These are phyloP conservation scores for Melipona beecheii DNA, from an alignment of 2,888 invertebrate species.

Conservation along the genomic window DNA sequence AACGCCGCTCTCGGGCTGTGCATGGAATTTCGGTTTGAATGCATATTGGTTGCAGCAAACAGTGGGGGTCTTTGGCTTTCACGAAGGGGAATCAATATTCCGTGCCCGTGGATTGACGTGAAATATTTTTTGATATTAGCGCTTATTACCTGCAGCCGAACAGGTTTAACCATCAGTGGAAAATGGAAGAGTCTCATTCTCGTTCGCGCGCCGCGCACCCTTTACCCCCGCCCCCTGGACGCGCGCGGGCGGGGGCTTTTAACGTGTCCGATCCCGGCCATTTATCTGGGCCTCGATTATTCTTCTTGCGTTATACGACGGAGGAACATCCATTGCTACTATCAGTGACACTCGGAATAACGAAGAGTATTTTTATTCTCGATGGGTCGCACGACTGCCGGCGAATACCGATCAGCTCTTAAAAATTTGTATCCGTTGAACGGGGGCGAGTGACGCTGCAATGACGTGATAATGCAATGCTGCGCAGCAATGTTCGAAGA, in stretches of 20 bases:
- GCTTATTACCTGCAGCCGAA: slow-evolving; percentile 74
- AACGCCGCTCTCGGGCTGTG: slow-evolving; percentile 55
- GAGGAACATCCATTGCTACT: not conserved
- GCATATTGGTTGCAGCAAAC: slow-evolving; percentile 71
- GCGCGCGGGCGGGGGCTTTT: slow-evolving; percentile 15
- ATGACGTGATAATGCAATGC: too few species aligned
- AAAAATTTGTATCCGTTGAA: too few species aligned
- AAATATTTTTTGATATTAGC: slow-evolving; percentile 79
- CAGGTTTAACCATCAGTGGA: slow-evolving; percentile 48
- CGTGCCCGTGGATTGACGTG: slow-evolving; percentile 75
- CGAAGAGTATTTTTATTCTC: not conserved
- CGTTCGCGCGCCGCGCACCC: slow-evolving; percentile 25
- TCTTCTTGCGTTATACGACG: slow-evolving; percentile 27
- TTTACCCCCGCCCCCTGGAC: not conserved
- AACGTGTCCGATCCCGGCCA: slow-evolving; percentile 46
- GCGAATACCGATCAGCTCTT: not conserved
- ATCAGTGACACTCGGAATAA: slow-evolving; percentile 4
- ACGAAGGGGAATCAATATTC: slow-evolving; percentile 76
- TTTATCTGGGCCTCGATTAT: slow-evolving; percentile 55
- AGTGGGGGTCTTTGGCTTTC: slow-evolving; percentile 60
- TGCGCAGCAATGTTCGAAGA: too few species aligned
- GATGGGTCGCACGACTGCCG: not conserved
- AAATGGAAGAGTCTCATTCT: slow-evolving; percentile 60
- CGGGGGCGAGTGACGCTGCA: too few species aligned
- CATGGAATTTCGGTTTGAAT: slow-evolving; percentile 76